phyloP scores from a whole-genome alignment of 2,888 invertebrate species.

The Beris morrisii region DNA sequence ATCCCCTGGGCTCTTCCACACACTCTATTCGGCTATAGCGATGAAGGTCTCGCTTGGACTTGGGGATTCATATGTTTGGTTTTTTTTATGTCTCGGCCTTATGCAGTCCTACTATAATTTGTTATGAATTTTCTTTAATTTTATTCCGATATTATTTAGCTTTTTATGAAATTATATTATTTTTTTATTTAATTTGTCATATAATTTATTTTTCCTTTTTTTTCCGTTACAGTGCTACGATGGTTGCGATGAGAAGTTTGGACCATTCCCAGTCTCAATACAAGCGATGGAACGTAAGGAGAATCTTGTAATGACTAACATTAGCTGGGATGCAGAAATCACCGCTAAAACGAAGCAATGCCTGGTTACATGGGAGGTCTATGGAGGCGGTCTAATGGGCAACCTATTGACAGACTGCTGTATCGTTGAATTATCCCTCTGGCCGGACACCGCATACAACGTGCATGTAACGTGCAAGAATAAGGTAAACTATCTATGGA shows the following conservation, averaged over 20 bases:
- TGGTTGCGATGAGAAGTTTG: constrained; percentile 47
- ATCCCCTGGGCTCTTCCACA: constrained; percentile 12
- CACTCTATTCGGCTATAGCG: neutral
- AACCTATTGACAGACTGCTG: constrained; percentile 81
- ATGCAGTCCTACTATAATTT: too few relatives aligned
- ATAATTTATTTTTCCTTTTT: constrained; percentile 14
- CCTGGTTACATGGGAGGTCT: constrained; percentile 82
- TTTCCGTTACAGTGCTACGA: constrained; percentile 47
- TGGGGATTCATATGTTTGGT: neutral
- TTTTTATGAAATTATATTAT: too few relatives aligned
- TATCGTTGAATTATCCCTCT: constrained; percentile 74
- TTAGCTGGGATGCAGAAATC: constrained; percentile 50
- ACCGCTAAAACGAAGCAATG: constrained; percentile 59
- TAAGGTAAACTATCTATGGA: constrained; percentile 46
- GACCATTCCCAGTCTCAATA: constrained; percentile 47
- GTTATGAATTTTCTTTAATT: too few relatives aligned
- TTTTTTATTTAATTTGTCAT: neutral
- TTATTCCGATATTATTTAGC: too few relatives aligned
- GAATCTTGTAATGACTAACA: constrained; percentile 47
- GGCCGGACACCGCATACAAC: constrained; percentile 80
- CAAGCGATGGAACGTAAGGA: constrained; percentile 48
- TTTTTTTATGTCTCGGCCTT: too few relatives aligned
- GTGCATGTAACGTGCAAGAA: constrained; percentile 67
- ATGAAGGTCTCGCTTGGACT: neutral
- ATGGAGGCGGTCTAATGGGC: constrained; percentile 78